Evolutionary conservation across 2,888 invertebrate species (phyloP).

Genomic region (Melinopterus prodromus): DNA sequence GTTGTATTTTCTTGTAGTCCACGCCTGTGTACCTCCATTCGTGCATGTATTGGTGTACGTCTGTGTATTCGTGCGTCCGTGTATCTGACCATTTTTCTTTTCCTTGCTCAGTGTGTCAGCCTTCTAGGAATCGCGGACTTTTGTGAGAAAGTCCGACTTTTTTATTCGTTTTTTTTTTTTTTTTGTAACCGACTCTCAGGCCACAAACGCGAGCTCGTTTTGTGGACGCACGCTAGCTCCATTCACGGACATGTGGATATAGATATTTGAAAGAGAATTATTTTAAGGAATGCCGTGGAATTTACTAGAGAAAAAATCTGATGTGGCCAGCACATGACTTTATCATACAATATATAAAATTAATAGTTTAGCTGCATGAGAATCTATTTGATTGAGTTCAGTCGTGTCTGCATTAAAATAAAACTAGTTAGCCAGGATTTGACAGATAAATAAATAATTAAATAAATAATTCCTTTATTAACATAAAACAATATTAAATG

Average conservation of each 20-base stretch:
- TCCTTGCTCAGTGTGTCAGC: conserved; percentile 59
- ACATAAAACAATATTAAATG: too few relatives aligned
- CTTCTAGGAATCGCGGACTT: conserved; percentile 60
- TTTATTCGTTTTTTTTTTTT: conserved; percentile 43
- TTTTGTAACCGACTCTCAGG: conserved; percentile 29
- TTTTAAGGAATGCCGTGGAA: not conserved
- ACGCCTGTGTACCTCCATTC: conserved; percentile 45
- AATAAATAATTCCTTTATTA: too few relatives aligned
- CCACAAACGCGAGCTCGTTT: not conserved
- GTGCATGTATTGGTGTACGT: conserved; percentile 43
- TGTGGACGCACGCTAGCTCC: not conserved
- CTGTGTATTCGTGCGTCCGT: conserved; percentile 48
- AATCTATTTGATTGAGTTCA: too few relatives aligned
- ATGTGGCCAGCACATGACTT: too few relatives aligned
- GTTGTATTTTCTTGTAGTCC: conserved; percentile 41
- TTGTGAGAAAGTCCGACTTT: conserved; percentile 60
- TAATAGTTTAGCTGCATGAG: too few relatives aligned
- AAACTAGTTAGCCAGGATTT: too few relatives aligned
- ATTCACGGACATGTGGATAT: not conserved
- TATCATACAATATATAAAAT: too few relatives aligned
- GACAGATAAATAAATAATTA: too few relatives aligned
- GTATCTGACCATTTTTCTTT: conserved; percentile 58
- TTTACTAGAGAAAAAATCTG: too few relatives aligned
- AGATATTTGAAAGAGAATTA: not conserved
- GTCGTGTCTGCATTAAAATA: too few relatives aligned